Evolutionary conservation across 2,797 vertebrate genomes (phyloP), one percentile per base, ranked within the genome.

Genomic region (Pangasius mekongensis): DNA sequence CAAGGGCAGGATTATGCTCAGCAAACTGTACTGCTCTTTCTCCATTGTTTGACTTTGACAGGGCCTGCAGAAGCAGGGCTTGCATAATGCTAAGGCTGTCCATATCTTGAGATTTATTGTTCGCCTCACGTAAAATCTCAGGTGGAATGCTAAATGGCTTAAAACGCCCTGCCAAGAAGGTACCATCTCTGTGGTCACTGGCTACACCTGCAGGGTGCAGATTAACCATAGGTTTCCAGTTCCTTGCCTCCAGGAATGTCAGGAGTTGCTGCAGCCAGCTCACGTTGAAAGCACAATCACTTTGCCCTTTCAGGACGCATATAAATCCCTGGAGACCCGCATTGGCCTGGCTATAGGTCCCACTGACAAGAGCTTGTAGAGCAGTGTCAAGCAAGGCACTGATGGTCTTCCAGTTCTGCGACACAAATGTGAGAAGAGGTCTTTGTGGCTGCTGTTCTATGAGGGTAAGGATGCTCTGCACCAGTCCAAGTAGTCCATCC

Each of bases 161-260:
- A 27, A 96, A 93, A 85, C 94, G 95, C 22, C 94, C 96, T 67
- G 92, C 92, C 18, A 88, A 90, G 4, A 92, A 90, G 92, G 64
- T 91, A 1, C 91, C 94, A 0, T 91, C 90, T 71, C 89, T 92
- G 82, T 92, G 93, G 39, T 94, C 94, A 49, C 86, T 92, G 36
- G 85, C 91, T 74, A 94, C 92, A 11, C 90, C 92, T 78, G 93
- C 64, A 27, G 97, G 95, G 85, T 97, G 97, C 73, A 98, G 91
- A 92, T 96, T 97, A 85, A 97, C 94, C 83, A 97, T 93, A 0
- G 97, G 96, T 91, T 95, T 97, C 98, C 98, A 98, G 91, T 95
- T 97, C 33, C 93, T 96, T 3, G 95, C 96, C 86, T 97, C 96
- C 80, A 98, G 88, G 69, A 97, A 94, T 80, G 94, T 91, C 77